Percentiles rank a stretch among this genome's conserved stretches.
phyloP scores from a whole-genome alignment of 1,140 invertebrate species.

The Diorhabda elongata region DNA sequence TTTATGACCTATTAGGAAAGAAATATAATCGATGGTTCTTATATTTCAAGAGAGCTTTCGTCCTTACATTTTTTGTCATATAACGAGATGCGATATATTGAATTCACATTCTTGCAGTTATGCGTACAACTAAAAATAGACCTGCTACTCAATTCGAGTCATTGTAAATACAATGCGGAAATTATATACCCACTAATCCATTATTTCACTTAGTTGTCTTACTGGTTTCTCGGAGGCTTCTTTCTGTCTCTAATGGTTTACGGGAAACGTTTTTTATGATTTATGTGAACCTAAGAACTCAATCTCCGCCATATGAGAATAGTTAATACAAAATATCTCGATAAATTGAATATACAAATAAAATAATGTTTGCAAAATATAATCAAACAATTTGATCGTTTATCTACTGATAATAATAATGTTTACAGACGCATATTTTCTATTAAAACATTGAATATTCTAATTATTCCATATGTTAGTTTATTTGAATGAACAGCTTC shows the following conservation, averaged over 20 bases:
- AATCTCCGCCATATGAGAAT: not conserved
- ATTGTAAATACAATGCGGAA: slow-evolving; percentile 19
- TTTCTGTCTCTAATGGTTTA: slow-evolving; percentile 14
- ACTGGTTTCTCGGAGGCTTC: slow-evolving; percentile 13
- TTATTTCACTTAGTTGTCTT: slow-evolving; percentile 19
- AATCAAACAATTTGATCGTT: no score
- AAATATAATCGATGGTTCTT: not conserved
- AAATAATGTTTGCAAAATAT: no score
- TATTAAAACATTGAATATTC: no score
- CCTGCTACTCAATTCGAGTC: slow-evolving; percentile 11
- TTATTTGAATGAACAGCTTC: no score
- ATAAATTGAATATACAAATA: not conserved
- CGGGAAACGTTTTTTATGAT: slow-evolving; percentile 16
- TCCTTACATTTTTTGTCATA: not conserved
- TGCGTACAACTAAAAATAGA: slow-evolving; percentile 29
- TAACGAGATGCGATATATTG: slow-evolving; percentile 23
- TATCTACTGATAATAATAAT: no score
- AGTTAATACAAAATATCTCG: not conserved
- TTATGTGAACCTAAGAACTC: slow-evolving; percentile 7
- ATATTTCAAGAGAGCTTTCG: not conserved
- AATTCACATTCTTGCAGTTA: slow-evolving; percentile 26
- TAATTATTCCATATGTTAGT: no score
- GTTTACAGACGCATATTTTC: no score
- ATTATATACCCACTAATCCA: slow-evolving; percentile 21
- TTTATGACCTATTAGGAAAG: slow-evolving; percentile 2